Evolutionary conservation across 2,113 vertebrate genomes (phyloP), one percentile per base, ranked within the genome.

Genomic region (Anhinga anhinga): DNA sequence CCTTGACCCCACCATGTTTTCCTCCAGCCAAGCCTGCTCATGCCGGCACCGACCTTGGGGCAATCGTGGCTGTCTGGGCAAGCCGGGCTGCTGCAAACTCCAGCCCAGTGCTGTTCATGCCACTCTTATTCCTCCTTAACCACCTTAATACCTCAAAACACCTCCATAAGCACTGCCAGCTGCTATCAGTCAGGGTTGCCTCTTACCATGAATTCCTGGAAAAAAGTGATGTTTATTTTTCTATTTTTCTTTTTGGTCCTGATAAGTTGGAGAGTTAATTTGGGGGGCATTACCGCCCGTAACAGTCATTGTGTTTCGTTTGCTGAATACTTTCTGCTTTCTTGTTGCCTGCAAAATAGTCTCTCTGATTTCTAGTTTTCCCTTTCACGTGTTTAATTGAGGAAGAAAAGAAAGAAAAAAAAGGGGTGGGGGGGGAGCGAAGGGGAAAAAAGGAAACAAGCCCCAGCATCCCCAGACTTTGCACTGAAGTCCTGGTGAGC

Each of bases 21-120:
- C 19, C 55, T 50, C 27, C 58, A 59, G 69, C 29, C 42, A 42
- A 17, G 8, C 34, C 53, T 34, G 44, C 23, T 71, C 5, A 0
- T 49, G 27, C 29, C 4, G 1, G 15, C 34, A 25, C 40, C 1
- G 1, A 20, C 27, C 58, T 13, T 2, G 7, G 20, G 12, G 5
- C 45, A 27, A 3, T 7, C 7, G 1, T 2, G 1, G 42, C 26
- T 7, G 0, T 3, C 42, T 4, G 55, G 52, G 30, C 10, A 7
- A 73, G 19, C 55, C 3, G 16, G 53, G 16, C 38, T 55, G 85
- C 8, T 7, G 3, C 3, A 2, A 59, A 63, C 58, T 2, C 42
- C 85, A 59, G 34, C 45, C 53, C 61, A 3, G n/a, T 3, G 44
- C 58, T 18, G 15, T 30, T 77, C 13, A 0, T 2, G 5, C 50